phyloP scores from a whole-genome alignment of 2,888 invertebrate species.

The Sarcophaga caerulescens region DNA sequence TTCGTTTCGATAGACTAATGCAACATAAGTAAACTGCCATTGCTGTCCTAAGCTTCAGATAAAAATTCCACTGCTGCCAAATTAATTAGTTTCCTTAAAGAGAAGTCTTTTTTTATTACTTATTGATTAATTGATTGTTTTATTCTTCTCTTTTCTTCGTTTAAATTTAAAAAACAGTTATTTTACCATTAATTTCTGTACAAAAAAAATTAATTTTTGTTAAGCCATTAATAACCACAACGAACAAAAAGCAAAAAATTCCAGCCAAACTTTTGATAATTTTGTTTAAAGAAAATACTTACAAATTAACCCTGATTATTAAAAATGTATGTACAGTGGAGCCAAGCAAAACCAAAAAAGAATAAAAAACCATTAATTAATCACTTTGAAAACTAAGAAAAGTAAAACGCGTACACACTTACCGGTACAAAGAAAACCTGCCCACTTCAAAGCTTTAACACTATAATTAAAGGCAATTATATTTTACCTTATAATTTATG shows the following conservation, averaged over 20 bases:
- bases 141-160: too few species aligned
- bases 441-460: constrained; percentile 60
- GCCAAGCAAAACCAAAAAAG: not conserved
- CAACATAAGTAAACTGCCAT: too few species aligned
- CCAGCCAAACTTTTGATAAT: not conserved
- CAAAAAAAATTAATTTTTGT: not conserved
- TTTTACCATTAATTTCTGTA: constrained; percentile 12
- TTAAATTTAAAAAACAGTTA: constrained; percentile 19
- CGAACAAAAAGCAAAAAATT: constrained; percentile 2
- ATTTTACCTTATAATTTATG: constrained; percentile 62
- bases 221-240: constrained; percentile 4
- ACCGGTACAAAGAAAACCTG: constrained; percentile 38
- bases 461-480: constrained; percentile 66
- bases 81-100: not conserved
- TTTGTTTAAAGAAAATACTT: not conserved
- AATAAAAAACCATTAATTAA: constrained; percentile 50
- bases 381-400: constrained; percentile 53
- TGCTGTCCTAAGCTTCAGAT: not conserved
- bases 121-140: constrained; percentile 29
- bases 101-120: not conserved
- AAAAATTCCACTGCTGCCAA: not conserved
- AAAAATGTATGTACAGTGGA: not conserved
- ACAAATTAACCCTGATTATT: constrained; percentile 32
- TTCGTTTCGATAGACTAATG: too few species aligned
- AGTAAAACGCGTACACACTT: not conserved